These are phyloP conservation scores for Ylistrum balloti DNA, from an alignment of 1,140 invertebrate genomes.

Conservation along the genomic window DNA sequence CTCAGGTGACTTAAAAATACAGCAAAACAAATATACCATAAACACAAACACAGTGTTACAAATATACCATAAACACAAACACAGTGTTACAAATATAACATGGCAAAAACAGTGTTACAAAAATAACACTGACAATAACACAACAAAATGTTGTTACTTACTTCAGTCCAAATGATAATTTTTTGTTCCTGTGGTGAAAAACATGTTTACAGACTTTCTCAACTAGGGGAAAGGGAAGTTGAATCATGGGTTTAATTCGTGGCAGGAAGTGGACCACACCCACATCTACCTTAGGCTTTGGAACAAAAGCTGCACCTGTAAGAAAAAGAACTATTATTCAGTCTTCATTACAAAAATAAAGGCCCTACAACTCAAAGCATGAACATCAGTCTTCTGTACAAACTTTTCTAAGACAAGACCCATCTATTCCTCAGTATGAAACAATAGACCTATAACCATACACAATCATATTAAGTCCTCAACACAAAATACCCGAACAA, in stretches of 20 bases:
- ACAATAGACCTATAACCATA: neutral
- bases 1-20: no score
- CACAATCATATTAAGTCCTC: neutral
- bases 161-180: conserved; percentile 87
- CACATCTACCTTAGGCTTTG: conserved; percentile 97
- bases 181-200: conserved; percentile 95
- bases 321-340: conserved; percentile 50
- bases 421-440: no score
- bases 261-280: conserved; percentile 95
- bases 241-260: conserved; percentile 88
- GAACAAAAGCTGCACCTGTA: conserved; percentile 92
- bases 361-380: no score
- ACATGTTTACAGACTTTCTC: conserved; percentile 95
- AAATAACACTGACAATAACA: no score
- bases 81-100: no score
- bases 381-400: no score
- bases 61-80: no score
- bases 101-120: neutral
- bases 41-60: no score
- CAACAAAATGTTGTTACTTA: conserved; percentile 74
- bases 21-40: no score
- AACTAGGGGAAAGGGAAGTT: conserved; percentile 91
- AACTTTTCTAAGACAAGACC: no score
- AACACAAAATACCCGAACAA: conserved; percentile 70
- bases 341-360: no score